Evolutionary conservation across 2,113 vertebrate species (phyloP).

Genomic region (Scartelaos histophorus): DNA sequence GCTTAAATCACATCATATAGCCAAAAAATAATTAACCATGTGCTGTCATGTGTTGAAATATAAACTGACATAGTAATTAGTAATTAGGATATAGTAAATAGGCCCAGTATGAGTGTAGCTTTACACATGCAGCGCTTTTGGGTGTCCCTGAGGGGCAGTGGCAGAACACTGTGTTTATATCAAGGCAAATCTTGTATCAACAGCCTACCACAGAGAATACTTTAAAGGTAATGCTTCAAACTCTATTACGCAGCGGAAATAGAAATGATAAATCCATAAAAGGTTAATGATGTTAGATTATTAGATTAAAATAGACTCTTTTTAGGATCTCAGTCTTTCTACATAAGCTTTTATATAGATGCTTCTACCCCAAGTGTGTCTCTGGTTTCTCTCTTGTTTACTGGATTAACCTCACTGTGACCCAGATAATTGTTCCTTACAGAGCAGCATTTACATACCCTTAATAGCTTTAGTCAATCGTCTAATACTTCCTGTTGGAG

Average conservation of each 20-base stretch:
- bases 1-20: too few species aligned
- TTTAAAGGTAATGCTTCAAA: background rate
- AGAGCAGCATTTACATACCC: slow-evolving; percentile 58
- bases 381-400: slow-evolving; percentile 10
- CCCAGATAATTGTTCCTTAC: slow-evolving; percentile 55
- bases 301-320: background rate
- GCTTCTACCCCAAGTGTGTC: background rate
- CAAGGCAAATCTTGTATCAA: background rate
- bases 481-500: slow-evolving; percentile 49
- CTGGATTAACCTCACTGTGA: slow-evolving; percentile 60
- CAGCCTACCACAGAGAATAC: background rate
- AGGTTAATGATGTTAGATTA: background rate
- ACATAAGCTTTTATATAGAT: background rate
- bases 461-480: slow-evolving; percentile 41
- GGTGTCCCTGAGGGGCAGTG: background rate
- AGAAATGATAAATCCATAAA: background rate
- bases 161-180: background rate
- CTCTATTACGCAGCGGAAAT: background rate
- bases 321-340: background rate
- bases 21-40: too few species aligned
- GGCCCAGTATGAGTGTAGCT: background rate
- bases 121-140: background rate
- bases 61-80: too few species aligned
- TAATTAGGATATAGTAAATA: too few species aligned
- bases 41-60: too few species aligned